Conservation (phyloP, 2,888 invertebrate species). For the Endomychus coccineus region DNA sequence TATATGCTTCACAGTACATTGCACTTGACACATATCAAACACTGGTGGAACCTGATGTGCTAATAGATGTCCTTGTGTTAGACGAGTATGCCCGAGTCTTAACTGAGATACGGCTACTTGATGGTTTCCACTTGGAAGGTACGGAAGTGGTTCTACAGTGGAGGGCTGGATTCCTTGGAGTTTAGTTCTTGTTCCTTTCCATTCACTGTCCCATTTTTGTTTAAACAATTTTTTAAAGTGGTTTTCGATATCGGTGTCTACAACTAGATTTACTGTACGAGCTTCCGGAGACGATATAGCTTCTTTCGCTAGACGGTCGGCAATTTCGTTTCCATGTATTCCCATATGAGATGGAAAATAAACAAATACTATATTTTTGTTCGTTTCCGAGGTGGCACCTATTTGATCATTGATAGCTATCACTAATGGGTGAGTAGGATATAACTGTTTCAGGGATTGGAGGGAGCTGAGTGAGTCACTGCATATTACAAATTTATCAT, state of each 20-base stretch:
- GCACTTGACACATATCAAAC: constrained; percentile 1
- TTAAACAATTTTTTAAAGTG: background rate
- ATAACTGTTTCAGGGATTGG: background rate
- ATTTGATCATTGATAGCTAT: background rate
- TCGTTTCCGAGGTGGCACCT: background rate
- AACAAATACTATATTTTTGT: constrained; percentile 4
- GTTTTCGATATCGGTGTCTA: background rate
- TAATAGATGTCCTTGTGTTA: constrained; percentile 1
- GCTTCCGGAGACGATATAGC: too few species aligned
- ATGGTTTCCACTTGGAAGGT: background rate
- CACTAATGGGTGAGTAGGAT: constrained; percentile 1
- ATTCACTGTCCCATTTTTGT: background rate
- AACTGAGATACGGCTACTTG: background rate
- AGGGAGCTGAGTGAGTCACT: constrained; percentile 6
- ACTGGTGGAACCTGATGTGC: background rate
- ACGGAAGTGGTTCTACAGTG: too few species aligned
- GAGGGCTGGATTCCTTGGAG: background rate
- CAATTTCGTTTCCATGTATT: too few species aligned
- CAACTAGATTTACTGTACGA: too few species aligned
- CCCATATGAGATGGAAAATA: too few species aligned
- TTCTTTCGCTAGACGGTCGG: too few species aligned
- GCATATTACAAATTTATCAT: constrained; percentile 2
- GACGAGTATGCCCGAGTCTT: constrained; percentile 4
- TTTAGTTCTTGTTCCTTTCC: background rate
- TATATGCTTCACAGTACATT: too few species aligned